Conservation (phyloP, 2,888 invertebrate genomes). For the Hemicrepidius hirtus region DNA sequence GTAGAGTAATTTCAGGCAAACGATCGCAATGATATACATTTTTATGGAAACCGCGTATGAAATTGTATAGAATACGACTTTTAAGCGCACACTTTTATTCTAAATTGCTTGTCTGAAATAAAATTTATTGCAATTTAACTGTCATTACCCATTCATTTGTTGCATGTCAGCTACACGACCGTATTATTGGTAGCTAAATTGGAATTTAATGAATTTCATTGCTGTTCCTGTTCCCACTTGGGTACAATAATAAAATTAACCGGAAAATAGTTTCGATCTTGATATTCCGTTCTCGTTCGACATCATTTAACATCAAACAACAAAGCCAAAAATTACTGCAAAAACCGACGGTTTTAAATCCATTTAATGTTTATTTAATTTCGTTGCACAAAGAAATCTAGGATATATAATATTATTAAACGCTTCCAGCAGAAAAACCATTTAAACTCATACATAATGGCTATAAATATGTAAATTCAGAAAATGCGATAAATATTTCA, state of each 20-base stretch:
- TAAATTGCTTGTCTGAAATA: constrained; percentile 36
- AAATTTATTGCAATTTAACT: constrained; percentile 51
- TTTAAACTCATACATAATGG: background rate
- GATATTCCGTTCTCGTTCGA: background rate
- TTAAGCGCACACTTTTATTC: constrained; percentile 34
- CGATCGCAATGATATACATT: constrained; percentile 38
- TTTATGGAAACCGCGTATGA: constrained; percentile 40
- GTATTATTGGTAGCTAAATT: constrained; percentile 44
- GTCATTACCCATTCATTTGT: constrained; percentile 49
- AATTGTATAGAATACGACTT: constrained; percentile 26
- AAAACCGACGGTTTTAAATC: background rate
- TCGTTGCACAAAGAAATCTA: constrained; percentile 2
- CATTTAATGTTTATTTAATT: constrained; percentile 16
- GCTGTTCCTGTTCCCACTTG: constrained; percentile 31
- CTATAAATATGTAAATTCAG: constrained; percentile 8
- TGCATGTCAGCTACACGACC: constrained; percentile 38
- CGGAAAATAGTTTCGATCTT: constrained; percentile 37
- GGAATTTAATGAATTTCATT: constrained; percentile 51
- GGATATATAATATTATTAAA: constrained; percentile 12
- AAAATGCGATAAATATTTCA: constrained; percentile 34
- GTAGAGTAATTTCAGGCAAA: constrained; percentile 41
- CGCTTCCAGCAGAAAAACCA: background rate
- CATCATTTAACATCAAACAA: background rate
- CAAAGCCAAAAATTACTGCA: background rate
- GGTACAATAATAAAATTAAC: constrained; percentile 19